phyloP scores from a whole-genome alignment of 2,797 vertebrate genomes.

The Taenioides sp. region DNA sequence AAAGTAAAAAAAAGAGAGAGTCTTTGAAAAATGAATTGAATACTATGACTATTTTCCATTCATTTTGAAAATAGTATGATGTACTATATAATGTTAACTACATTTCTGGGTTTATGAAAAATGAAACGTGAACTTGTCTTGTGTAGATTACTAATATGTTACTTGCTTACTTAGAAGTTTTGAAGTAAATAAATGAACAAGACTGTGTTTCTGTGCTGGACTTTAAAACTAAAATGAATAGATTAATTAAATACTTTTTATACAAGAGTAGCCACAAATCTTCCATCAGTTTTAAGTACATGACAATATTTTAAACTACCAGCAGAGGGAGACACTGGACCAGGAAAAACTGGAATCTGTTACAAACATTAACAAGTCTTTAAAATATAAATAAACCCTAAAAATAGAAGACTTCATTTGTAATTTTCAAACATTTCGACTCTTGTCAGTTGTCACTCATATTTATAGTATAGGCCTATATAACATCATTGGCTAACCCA shows the following conservation, averaged over 20 bases:
- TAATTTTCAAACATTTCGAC: neutral
- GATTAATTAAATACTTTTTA: neutral
- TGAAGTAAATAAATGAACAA: neutral
- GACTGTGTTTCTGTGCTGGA: neutral
- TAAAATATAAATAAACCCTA: too few species aligned
- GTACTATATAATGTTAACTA: too few species aligned
- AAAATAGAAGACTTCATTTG: too few species aligned
- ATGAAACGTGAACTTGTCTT: neutral
- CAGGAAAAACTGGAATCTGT: neutral
- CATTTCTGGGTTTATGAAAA: neutral
- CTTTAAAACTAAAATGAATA: neutral
- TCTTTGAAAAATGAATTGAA: too few species aligned
- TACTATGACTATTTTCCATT: too few species aligned
- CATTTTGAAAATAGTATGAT: too few species aligned
- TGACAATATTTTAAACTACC: conserved; percentile 6
- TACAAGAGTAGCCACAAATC: neutral
- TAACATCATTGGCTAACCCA: neutral
- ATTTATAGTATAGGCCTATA: neutral
- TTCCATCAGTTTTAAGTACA: neutral
- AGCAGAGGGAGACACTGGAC: conserved; percentile 54
- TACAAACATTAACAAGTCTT: neutral
- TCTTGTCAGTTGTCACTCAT: neutral
- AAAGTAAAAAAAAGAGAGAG: neutral
- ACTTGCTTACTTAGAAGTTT: neutral
- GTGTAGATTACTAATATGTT: neutral